phyloP scores from a whole-genome alignment of 1,140 invertebrate species.

The Dendroctonus valens region DNA sequence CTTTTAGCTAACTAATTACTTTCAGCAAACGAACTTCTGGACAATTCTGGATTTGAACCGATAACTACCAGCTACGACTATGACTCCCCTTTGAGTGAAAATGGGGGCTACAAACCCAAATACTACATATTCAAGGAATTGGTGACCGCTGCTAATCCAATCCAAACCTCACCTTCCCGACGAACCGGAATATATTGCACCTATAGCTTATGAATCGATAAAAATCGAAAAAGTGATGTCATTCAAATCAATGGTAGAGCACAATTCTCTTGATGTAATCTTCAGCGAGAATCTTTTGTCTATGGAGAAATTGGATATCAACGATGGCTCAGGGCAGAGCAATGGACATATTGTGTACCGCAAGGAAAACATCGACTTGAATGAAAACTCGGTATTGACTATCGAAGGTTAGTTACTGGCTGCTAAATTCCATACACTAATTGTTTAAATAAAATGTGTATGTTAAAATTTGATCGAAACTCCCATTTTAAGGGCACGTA shows the following conservation, averaged over 20 bases:
- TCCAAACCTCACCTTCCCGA: constrained; percentile 49
- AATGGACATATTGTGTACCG: constrained; percentile 60
- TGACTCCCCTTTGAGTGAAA: constrained; percentile 56
- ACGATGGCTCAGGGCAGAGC: constrained; percentile 57
- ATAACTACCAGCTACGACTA: constrained; percentile 62
- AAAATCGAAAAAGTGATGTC: constrained; percentile 42
- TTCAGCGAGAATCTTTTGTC: constrained; percentile 41
- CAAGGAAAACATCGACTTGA: constrained; percentile 43
- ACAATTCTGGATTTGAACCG: constrained; percentile 48
- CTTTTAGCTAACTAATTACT: neutral
- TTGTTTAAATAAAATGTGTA: neutral
- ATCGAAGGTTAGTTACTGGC: constrained; percentile 8
- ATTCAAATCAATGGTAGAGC: constrained; percentile 43
- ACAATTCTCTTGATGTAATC: constrained; percentile 33
- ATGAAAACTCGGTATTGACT: constrained; percentile 42
- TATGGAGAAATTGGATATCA: constrained; percentile 61
- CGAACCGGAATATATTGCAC: constrained; percentile 41
- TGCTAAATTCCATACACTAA: neutral
- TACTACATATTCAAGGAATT: constrained; percentile 49
- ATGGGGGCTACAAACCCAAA: constrained; percentile 53
- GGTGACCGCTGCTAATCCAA: constrained; percentile 47
- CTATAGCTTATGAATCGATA: constrained; percentile 45
- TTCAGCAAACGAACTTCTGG: neutral
- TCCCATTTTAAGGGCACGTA: constrained; percentile 48
- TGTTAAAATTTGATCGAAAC: too few species aligned